Evolutionary conservation across 2,113 vertebrate species (phyloP).

Genomic region (Merops nubicus): DNA sequence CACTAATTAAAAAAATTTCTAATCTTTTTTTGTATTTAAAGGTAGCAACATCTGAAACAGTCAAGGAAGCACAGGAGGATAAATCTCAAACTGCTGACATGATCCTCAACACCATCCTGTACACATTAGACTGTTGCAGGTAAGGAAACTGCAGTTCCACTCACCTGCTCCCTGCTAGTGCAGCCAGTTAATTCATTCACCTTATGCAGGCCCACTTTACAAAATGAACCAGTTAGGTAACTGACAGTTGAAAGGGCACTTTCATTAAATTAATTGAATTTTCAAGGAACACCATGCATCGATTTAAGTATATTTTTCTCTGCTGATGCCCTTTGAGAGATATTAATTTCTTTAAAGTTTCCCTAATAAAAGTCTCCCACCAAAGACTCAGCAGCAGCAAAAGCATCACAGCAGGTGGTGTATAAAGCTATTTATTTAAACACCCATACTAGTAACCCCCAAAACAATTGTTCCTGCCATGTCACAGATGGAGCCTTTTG

Average conservation of each 20-base stretch:
- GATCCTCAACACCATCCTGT: not conserved
- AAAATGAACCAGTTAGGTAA: not conserved
- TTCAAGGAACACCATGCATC: not conserved
- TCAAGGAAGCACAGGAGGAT: not conserved
- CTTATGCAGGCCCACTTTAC: not conserved
- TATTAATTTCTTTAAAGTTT: not conserved
- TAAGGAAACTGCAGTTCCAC: not conserved
- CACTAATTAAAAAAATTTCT: not conserved
- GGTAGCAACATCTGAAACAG: not conserved
- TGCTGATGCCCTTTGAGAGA: not conserved
- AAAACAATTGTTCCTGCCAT: not conserved
- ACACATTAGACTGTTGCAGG: not conserved
- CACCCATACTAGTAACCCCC: not conserved
- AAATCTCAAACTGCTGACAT: not conserved
- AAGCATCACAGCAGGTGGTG: not conserved
- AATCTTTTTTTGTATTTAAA: not conserved
- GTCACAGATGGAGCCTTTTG: not conserved
- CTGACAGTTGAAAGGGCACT: not conserved
- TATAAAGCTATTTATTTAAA: slow-evolving; percentile 52
- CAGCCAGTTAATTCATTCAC: not conserved
- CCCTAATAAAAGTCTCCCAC: slow-evolving; percentile 11
- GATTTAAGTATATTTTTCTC: slow-evolving; percentile 19
- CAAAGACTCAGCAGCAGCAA: not conserved
- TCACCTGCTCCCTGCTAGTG: not conserved
- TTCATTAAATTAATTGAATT: not conserved